Conservation (phyloP, 2,888 invertebrate species). For the Terebella lapidaria region DNA sequence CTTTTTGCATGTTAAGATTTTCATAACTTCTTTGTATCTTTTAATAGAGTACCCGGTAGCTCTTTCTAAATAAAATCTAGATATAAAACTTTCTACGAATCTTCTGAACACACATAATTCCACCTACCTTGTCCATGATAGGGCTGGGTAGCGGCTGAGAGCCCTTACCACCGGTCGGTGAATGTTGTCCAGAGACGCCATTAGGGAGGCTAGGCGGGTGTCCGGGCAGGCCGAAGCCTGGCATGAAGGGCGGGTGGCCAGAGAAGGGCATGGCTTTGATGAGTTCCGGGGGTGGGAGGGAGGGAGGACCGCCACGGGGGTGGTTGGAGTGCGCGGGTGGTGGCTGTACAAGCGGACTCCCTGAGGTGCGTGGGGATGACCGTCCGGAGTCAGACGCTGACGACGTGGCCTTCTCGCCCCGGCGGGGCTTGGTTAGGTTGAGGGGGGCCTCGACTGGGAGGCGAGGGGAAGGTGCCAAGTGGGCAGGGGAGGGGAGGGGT, state of each 20-base stretch:
- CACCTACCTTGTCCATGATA: not conserved
- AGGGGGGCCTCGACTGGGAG: not conserved
- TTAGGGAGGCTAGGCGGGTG: not conserved
- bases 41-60: not conserved
- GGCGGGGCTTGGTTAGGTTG: constrained; percentile 1
- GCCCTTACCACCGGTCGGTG: too few relatives aligned
- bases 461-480: not conserved
- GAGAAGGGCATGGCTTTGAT: not conserved
- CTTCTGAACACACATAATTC: too few relatives aligned
- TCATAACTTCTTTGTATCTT: not conserved
- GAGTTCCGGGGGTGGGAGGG: not conserved
- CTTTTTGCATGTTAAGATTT: too few relatives aligned
- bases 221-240: too few relatives aligned
- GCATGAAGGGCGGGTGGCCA: not conserved
- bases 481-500: constrained; percentile 1
- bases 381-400: not conserved
- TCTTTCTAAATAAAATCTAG: too few relatives aligned
- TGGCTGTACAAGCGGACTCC: not conserved
- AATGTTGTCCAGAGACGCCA: not conserved
- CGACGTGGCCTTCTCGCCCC: not conserved
- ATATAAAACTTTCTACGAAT: too few relatives aligned
- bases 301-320: not conserved
- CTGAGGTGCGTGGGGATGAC: not conserved
- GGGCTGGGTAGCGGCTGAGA: too few relatives aligned
- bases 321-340: constrained; percentile 3